Percentiles rank a stretch among this genome's conserved stretches.
phyloP scores from a whole-genome alignment of 1,140 invertebrate species.

The Leptopilina clavipes region DNA sequence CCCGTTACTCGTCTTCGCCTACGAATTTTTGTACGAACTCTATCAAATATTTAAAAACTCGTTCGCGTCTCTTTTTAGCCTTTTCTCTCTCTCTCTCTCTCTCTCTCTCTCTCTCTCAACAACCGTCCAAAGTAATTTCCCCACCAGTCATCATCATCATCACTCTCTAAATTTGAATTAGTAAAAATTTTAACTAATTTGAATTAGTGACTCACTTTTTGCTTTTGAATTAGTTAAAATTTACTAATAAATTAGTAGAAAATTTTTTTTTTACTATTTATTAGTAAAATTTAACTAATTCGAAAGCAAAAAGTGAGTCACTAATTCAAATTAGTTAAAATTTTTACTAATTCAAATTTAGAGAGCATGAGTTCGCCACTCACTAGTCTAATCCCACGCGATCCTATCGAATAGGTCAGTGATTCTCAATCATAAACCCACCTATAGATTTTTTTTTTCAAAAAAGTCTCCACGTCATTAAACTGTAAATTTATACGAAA shows the following conservation, averaged over 20 bases:
- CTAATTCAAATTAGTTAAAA: no score
- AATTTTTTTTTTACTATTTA: no score
- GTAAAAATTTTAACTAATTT: no score
- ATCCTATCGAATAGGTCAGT: constrained; percentile 52
- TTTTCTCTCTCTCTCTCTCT: not conserved
- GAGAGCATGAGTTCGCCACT: constrained; percentile 17
- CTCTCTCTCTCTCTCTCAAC: not conserved
- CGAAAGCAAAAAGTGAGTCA: no score
- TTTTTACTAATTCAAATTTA: no score
- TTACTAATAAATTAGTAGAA: no score
- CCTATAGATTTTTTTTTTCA: constrained; percentile 18
- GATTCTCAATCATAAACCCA: not conserved
- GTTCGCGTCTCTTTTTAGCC: constrained; percentile 38
- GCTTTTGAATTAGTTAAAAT: no score
- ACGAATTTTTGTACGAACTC: constrained; percentile 54
- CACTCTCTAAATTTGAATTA: no score
- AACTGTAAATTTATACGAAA: no score
- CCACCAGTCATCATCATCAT: not conserved
- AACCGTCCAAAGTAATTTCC: not conserved
- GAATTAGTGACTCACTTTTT: no score
- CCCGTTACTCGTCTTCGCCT: constrained; percentile 38
- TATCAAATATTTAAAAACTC: constrained; percentile 52
- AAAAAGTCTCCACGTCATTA: no score
- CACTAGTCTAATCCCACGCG: constrained; percentile 57
- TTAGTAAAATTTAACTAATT: no score